A percentile compares a stretch with the other conserved stretches of the same genome.
These are phyloP conservation scores for Chiloscyllium punctatum DNA, from an alignment of 2,797 vertebrate species.

Conservation along the genomic window DNA sequence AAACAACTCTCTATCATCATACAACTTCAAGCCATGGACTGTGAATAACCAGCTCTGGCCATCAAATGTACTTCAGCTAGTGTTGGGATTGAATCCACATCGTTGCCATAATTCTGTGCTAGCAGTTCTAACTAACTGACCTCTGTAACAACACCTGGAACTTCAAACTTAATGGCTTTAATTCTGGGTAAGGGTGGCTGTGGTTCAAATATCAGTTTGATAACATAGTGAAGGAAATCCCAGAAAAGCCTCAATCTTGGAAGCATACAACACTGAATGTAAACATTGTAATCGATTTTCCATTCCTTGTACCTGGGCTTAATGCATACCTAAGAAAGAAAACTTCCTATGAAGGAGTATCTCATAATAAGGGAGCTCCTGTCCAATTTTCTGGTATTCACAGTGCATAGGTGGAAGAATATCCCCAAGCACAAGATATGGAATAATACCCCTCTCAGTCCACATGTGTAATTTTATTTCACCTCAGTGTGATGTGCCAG, in stretches of 20 bases:
- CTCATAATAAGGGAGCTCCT: not conserved
- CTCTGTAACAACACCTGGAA: not conserved
- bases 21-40: no score
- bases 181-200: not conserved
- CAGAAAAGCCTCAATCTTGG: not conserved
- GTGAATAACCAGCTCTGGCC: no score
- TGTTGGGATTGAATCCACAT: no score
- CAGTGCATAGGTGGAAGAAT: not conserved
- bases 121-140: no score
- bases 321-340: not conserved
- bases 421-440: not conserved
- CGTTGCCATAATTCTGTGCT: no score
- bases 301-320: not conserved
- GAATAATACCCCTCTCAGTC: not conserved
- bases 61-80: not conserved
- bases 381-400: not conserved
- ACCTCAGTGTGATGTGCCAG: not conserved
- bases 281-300: not conserved
- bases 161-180: not conserved
- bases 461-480: not conserved
- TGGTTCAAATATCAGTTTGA: not conserved
- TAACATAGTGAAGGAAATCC: not conserved
- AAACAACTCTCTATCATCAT: no score
- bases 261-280: not conserved
- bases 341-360: not conserved